Base-by-base conservation (phyloP, 2,797 vertebrate species). In the Toxotes lorentzi region DNA sequence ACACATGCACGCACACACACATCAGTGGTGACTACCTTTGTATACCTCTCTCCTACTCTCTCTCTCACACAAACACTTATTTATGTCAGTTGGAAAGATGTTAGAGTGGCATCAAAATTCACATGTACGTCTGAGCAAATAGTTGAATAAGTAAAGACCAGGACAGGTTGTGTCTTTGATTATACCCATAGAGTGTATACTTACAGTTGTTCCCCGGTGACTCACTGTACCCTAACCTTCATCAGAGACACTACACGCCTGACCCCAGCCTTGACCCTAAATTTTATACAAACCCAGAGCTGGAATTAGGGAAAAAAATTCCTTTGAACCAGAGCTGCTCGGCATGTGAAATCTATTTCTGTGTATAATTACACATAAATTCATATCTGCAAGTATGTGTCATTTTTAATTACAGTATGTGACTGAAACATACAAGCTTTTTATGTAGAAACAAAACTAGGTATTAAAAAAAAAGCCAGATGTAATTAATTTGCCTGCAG, bases 311-410 rank as follows among this genome's bases (percentile, higher is more conserved):
- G 2, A 7, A n/a, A 56, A 32, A 5, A 17, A 7, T 58, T 11
- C 19, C 11, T 47, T 47, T 59, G 48, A 77, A 32, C 10, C 27
- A 43, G 45, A 69, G 71, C 67, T 76, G 35, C 34, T 17, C 35
- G 23, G 41, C 59, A 54, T 54, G 41, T 70, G 48, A 45, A 61
- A 32, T 59, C 23, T 48, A 54, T 60, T 70, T 63, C 34, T 58
- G 32, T 57, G 12, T 51, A 7, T 67, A 51, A 51, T 34, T 17
- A 21, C 35, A 67, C 10, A 17, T 30, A 45, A 19, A 24, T 35
- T 23, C 21, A 12, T 23, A 13, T 40, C 19, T 41, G 10, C 5
- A 0, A 43, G 47, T 41, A n/a, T 24, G 23, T 27, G 21, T 53
- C 48, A 23, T 12, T 51, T 48, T 35, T 4, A 27, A 27, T 58